Conservation (phyloP, 53 echinoderm and acorn worm species). For the Antedon mediterranea region DNA sequence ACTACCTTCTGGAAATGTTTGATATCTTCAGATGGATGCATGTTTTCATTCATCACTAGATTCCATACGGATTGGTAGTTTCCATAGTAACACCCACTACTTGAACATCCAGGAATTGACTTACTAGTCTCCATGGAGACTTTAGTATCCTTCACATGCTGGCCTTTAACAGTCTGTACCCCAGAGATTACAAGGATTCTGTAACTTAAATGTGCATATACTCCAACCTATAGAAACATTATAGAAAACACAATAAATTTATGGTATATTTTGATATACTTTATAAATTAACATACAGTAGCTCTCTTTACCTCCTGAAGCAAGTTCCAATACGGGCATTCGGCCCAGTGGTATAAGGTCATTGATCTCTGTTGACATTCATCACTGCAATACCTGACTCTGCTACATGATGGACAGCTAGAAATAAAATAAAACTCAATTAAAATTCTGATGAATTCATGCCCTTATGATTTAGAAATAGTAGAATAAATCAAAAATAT, state of each 20-base stretch:
- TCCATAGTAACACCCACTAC: constrained; percentile 19
- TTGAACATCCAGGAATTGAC: constrained; percentile 14
- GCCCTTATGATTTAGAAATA: too few species aligned
- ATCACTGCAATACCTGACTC: constrained; percentile 57
- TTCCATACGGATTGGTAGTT: constrained; percentile 41
- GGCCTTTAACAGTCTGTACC: background rate
- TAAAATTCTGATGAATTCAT: too few species aligned
- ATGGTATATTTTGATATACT: too few species aligned
- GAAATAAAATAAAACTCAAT: background rate
- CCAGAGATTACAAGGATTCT: constrained; percentile 44
- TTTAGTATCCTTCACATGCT: background rate
- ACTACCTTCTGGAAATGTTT: constrained; percentile 39
- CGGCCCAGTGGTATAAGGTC: constrained; percentile 31
- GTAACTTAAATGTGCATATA: constrained; percentile 40
- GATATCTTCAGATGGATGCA: constrained; percentile 37
- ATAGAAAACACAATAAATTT: background rate
- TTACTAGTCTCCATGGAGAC: background rate
- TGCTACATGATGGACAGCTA: constrained; percentile 43
- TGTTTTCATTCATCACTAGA: constrained; percentile 47
- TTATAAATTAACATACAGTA: background rate
- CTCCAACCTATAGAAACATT: constrained; percentile 28
- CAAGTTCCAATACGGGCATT: constrained; percentile 28
- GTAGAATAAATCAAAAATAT: too few species aligned
- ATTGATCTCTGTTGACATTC: constrained; percentile 25
- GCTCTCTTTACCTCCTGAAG: constrained; percentile 39